Evolutionary conservation across 2,888 invertebrate species (phyloP), one percentile per base, ranked within the genome.

Genomic region (Netelia melanura): DNA sequence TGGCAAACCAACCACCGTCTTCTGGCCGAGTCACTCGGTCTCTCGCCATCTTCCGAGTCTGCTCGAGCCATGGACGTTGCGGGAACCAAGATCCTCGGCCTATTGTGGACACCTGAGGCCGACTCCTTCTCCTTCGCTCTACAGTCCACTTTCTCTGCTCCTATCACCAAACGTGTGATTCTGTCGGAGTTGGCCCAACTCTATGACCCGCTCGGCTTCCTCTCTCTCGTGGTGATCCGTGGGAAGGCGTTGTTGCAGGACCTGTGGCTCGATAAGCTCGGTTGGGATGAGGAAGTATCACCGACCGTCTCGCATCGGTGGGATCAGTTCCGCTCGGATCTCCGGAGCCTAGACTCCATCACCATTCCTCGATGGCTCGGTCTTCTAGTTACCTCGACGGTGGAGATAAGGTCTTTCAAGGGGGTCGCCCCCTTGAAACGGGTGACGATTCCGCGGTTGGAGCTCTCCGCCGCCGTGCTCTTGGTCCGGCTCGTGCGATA

Each of bases 381-480:
- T 2, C 6, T 61, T 1, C 2, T 23, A 0, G 2, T 5, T 9
- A n/a, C 3, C 2, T 21, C 61, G 2, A 1, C 25, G 1, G 23
- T 61, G 1, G 61, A 61, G 25, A 6, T 61, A 2, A n/a, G n/a
- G n/a, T n/a, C n/a, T n/a, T n/a, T n/a, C 61, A 61, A 1, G 61
- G 61, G 44, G 14, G 68, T 67, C 2, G 61, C 68, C 6, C 77
- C 77, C 0, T 25, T 77, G 1, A 77, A 77, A 17, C 3, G 9
- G 11, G 5, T 68, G 1, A 77, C 68, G 9, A 68, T 61, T 1
- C 44, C 58, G 3, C 67, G 77, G 1, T 58, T 68, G 0, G 68
- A 77, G 6, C 17, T 76, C 3, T 67, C 67, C 1, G 76, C 67
- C 0, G 65, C 76, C 1, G 6, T 76, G 1, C 23, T 76, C 1